These are phyloP conservation scores for Diarsia brunnea DNA, from an alignment of 2,888 invertebrate species.

Conservation along the genomic window DNA sequence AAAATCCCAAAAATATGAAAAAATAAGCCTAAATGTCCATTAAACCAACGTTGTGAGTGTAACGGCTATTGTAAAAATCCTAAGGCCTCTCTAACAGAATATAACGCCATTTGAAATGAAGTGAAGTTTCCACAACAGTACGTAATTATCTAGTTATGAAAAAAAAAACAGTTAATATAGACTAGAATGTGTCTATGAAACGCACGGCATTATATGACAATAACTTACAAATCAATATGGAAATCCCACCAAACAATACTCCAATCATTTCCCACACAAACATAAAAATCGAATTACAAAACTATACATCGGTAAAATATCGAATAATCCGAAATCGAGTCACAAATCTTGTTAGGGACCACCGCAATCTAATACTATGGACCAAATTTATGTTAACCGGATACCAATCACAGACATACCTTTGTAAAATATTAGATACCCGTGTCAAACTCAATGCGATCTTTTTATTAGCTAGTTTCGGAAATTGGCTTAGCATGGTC, in stretches of 20 bases:
- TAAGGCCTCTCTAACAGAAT: background rate
- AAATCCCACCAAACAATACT: background rate
- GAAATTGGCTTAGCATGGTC: conserved; percentile 63
- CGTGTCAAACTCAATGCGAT: conserved; percentile 67
- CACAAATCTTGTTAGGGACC: conserved; percentile 70
- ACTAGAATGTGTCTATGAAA: no score
- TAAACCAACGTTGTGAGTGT: background rate
- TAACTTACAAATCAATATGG: background rate
- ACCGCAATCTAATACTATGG: conserved; percentile 67
- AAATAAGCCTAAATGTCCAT: no score
- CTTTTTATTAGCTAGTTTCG: conserved; percentile 69
- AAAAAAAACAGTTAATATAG: no score
- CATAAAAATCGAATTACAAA: conserved; percentile 61
- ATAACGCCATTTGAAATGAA: background rate
- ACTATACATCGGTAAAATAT: conserved; percentile 63
- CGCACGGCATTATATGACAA: no score
- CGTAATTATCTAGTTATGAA: background rate
- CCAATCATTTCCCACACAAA: conserved; percentile 32
- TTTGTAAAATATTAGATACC: conserved; percentile 71
- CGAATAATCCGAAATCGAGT: conserved; percentile 64
- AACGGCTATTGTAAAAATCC: background rate
- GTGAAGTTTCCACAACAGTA: background rate
- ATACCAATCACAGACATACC: conserved; percentile 73
- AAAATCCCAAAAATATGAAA: no score
- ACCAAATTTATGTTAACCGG: conserved; percentile 73